Conservation (phyloP, 2,797 vertebrate genomes). For the Manis pentadactyla region DNA sequence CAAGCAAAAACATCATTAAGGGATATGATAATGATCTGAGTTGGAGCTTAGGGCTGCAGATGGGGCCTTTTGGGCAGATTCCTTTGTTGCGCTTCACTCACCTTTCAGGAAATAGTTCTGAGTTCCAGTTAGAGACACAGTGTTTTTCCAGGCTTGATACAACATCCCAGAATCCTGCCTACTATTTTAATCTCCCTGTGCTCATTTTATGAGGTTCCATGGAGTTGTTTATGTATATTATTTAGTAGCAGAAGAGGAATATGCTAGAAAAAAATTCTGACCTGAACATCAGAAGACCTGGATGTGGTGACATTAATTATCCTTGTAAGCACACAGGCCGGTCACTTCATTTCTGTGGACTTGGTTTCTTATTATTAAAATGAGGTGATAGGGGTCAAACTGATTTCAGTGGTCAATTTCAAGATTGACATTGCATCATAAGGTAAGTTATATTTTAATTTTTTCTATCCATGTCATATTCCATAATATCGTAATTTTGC, state of each 20-base stretch:
- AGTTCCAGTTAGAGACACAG: background rate
- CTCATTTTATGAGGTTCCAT: background rate
- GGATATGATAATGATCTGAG: background rate
- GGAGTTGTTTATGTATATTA: background rate
- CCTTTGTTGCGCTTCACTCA: background rate
- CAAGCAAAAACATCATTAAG: background rate
- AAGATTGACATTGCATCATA: background rate
- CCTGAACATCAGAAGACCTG: background rate
- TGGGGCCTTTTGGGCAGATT: background rate
- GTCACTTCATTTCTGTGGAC: background rate
- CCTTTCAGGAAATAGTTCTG: background rate
- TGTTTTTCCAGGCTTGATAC: background rate
- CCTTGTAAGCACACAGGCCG: background rate
- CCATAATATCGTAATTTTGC: background rate
- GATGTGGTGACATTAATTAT: background rate
- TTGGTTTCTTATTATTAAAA: background rate
- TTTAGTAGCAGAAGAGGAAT: background rate
- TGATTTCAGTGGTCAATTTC: background rate
- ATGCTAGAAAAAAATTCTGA: background rate
- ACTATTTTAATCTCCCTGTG: background rate
- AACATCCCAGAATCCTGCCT: background rate
- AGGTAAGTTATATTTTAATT: background rate
- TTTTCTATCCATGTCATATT: background rate
- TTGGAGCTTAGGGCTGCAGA: background rate
- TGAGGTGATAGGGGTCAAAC: background rate